Conservation (phyloP, 1,140 invertebrate species). For the Diabrotica undecimpunctata region DNA sequence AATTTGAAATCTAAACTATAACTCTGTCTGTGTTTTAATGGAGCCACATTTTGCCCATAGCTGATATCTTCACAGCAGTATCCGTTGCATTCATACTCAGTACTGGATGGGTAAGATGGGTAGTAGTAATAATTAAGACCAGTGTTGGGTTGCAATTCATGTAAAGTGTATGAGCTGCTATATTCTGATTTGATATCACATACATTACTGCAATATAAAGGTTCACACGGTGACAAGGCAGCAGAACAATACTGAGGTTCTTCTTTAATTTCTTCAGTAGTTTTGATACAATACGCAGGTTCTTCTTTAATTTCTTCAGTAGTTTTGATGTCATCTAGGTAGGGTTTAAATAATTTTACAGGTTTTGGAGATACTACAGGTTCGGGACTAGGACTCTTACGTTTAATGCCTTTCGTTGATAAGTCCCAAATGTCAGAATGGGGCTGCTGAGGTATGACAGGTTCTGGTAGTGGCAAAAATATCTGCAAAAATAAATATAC, state of each 20-base stretch:
- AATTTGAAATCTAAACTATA: slow-evolving; percentile 54
- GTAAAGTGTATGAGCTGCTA: slow-evolving; percentile 35
- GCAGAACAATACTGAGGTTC: slow-evolving; percentile 24
- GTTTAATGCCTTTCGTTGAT: slow-evolving; percentile 45
- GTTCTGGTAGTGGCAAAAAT: not conserved
- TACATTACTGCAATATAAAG: slow-evolving; percentile 35
- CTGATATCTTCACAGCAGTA: slow-evolving; percentile 30
- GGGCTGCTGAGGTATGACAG: slow-evolving; percentile 39
- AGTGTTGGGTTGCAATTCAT: slow-evolving; percentile 39
- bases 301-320: slow-evolving; percentile 46
- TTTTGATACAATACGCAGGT: slow-evolving; percentile 18
- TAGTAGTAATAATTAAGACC: slow-evolving; percentile 31
- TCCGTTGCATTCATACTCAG: slow-evolving; percentile 24
- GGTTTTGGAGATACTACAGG: slow-evolving; percentile 35
- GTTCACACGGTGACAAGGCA: slow-evolving; percentile 26
- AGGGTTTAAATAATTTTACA: slow-evolving; percentile 67
- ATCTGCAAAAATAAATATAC: not conserved
- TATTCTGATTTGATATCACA: slow-evolving; percentile 33
- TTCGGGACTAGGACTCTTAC: slow-evolving; percentile 11
- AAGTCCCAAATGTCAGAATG: slow-evolving; percentile 52
- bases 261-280: slow-evolving; percentile 7
- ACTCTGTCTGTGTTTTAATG: slow-evolving; percentile 42
- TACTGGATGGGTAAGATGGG: slow-evolving; percentile 29
- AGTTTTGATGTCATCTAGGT: slow-evolving; percentile 57
- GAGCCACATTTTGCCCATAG: slow-evolving; percentile 11